Percentiles rank a stretch among this genome's conserved stretches.
These are phyloP conservation scores for Caracal caracal DNA, from an alignment of 2,113 vertebrate species.

Conservation along the genomic window DNA sequence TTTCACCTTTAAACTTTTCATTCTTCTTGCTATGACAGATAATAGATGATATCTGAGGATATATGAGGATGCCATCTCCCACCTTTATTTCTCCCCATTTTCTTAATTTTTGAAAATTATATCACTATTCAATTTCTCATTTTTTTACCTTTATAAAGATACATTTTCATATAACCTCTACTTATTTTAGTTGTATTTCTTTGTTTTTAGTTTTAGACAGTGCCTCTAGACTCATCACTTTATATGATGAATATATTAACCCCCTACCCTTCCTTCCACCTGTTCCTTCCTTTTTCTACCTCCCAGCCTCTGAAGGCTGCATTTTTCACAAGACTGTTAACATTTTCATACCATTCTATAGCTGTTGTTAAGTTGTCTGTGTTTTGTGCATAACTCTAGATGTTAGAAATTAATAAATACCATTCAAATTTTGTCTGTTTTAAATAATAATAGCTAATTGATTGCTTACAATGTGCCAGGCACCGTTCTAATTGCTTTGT, in stretches of 20 bases:
- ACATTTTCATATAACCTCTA: background rate
- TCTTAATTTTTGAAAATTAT: slow-evolving; percentile 1
- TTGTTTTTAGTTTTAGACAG: background rate
- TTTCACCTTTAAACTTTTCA: slow-evolving; percentile 9
- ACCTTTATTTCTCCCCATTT: background rate
- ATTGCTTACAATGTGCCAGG: background rate
- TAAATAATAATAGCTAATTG: background rate
- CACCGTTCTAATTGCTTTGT: background rate
- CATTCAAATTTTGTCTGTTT: background rate
- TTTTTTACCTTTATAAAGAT: slow-evolving; percentile 28
- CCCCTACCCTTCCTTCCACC: background rate
- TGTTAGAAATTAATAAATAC: background rate
- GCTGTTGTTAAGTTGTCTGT: background rate
- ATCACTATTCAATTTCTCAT: background rate
- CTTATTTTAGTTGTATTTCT: background rate
- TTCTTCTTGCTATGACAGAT: background rate
- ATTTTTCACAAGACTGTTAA: background rate
- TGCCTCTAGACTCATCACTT: background rate
- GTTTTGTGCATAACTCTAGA: background rate
- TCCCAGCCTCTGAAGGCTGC: background rate
- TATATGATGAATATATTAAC: background rate
- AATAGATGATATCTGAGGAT: background rate
- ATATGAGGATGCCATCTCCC: background rate
- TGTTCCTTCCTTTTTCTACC: background rate
- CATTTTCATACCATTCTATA: background rate